Evolutionary conservation across 2,888 invertebrate genomes (phyloP), one percentile per base, ranked within the genome.

Genomic region (Acleris cristana): DNA sequence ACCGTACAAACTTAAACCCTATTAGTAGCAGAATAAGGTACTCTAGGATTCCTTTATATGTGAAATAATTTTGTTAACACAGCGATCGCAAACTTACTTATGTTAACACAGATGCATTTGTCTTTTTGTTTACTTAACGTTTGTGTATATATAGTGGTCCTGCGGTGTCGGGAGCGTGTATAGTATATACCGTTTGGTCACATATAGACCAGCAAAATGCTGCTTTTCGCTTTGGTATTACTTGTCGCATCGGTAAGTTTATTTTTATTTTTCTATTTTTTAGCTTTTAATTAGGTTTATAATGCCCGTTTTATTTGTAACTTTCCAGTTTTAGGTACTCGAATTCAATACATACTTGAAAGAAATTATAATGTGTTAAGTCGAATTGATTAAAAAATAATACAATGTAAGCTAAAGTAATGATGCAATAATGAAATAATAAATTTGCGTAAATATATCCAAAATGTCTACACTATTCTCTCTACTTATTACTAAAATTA

Each of bases 131-230:
- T 80, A 81, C 80, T 58, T 68, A 69, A 21, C 64, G 70, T 75
- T 16, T 48, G 76, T 81, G 84, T 91, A 91, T 92, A 91, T 79
- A 91, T 88, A 89, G 76, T 71, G 71, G 80, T 74, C 45, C 48
- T 14, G 53, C 69, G 66, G 55, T 30, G 62, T 56, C 16, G 71
- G 60, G 69, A 70, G 77, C 73, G 85, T 89, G 90, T 91, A 90
- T 90, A 90, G 80, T 88, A 83, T 88, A 89, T 90, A 91, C 91
- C 91, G 84, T 70, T 83, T 84, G 88, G 89, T 88, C 84, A 61
- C 16, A 72, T 16, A 70, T 48, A 79, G 89, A 87, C 87, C 88
- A 83, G 73, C 84, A 88, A 76, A 76, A 92, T 92, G 92, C 78
- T 89, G 88, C 82, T 84, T 68, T 67, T 89, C 76, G 77, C 82